Evolutionary conservation across 2,113 vertebrate genomes (phyloP).

Genomic region (Platycercus adscitus): DNA sequence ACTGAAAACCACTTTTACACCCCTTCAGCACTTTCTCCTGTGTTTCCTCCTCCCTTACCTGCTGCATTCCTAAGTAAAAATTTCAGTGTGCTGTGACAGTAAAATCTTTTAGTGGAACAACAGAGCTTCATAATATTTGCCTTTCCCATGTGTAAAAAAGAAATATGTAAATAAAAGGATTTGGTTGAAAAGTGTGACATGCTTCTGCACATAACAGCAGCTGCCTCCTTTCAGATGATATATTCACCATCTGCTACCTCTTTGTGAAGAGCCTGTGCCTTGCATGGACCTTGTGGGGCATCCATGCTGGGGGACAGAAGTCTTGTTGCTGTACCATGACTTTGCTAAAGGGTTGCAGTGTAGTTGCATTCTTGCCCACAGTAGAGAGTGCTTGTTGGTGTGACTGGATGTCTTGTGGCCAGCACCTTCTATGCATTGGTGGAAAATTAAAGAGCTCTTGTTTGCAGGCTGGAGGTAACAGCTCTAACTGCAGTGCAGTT

Average conservation of each 20-base stretch:
- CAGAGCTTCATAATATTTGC: not conserved
- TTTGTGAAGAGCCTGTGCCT: not conserved
- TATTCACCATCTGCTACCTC: not conserved
- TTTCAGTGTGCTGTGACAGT: not conserved
- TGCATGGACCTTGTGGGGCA: not conserved
- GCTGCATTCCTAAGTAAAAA: not conserved
- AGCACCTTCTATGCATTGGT: rapidly evolving
- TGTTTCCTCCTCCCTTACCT: not conserved
- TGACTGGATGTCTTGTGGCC: not conserved
- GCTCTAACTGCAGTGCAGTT: not conserved
- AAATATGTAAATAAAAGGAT: slow-evolving; percentile 3
- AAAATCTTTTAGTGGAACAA: not conserved
- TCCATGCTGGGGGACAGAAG: not conserved
- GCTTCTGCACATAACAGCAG: not conserved
- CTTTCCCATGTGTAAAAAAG: not conserved
- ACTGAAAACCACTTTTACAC: not conserved
- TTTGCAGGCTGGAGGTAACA: not conserved
- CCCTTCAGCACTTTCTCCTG: not conserved
- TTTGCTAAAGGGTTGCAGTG: not conserved
- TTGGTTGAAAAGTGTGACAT: not conserved
- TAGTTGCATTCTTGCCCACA: not conserved
- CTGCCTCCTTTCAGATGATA: not conserved
- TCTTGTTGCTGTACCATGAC: rapidly evolving
- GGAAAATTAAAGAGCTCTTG: not conserved
- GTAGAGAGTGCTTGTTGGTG: not conserved